These are phyloP conservation scores for Volucella inflata DNA, from an alignment of 2,888 invertebrate genomes.

Conservation along the genomic window DNA sequence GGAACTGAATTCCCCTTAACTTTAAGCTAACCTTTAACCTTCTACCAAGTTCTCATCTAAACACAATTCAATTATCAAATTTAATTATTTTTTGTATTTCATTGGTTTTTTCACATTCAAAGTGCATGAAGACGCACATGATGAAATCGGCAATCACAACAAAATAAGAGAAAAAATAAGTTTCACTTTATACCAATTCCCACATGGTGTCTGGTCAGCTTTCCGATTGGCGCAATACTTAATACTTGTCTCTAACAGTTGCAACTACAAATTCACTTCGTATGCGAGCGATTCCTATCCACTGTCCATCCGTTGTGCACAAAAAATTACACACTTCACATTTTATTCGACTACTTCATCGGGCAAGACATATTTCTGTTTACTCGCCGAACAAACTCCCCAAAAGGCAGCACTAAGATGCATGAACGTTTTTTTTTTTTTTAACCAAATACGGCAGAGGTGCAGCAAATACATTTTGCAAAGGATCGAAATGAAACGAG, in stretches of 20 bases:
- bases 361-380: slow-evolving; percentile 6
- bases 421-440: slow-evolving; percentile 38
- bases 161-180: slow-evolving; percentile 42
- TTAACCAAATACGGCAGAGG: slow-evolving; percentile 41
- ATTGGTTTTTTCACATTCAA: no score
- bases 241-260: slow-evolving; percentile 11
- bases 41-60: no score
- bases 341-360: slow-evolving; percentile 50
- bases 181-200: slow-evolving; percentile 44
- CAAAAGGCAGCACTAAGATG: slow-evolving; percentile 58
- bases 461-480: slow-evolving; percentile 20
- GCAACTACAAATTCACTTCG: slow-evolving; percentile 8
- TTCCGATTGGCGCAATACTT: slow-evolving; percentile 13
- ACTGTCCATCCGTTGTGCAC: slow-evolving; percentile 15
- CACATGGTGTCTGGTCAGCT: slow-evolving; percentile 21
- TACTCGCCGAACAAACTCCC: slow-evolving; percentile 1
- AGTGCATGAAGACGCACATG: no score
- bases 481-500: slow-evolving; percentile 34
- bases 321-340: slow-evolving; percentile 67
- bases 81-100: no score
- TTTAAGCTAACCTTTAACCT: no score
- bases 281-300: slow-evolving; percentile 7
- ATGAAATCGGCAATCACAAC: neutral
- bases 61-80: no score
- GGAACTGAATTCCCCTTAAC: no score